Conservation (phyloP, 2,113 vertebrate species). For the Nestor notabilis region DNA sequence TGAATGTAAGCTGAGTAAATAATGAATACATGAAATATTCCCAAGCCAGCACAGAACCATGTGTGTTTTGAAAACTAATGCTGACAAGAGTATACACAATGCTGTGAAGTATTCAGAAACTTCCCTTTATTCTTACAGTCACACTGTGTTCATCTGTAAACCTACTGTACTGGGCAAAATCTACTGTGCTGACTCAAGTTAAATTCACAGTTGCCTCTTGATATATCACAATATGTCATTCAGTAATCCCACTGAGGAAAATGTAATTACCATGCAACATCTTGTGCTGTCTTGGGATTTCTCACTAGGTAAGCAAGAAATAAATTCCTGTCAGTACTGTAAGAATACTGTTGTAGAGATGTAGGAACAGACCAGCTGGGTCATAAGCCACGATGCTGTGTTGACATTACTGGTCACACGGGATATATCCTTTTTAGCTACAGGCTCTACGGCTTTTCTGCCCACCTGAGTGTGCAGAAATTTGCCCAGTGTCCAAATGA, state of each 20-base stretch:
- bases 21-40: background rate
- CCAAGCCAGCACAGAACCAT: background rate
- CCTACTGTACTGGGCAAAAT: background rate
- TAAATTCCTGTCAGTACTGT: conserved; percentile 36
- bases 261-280: conserved; percentile 50
- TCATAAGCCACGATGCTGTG: background rate
- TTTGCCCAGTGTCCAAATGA: background rate
- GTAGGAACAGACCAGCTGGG: background rate
- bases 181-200: conserved; percentile 24
- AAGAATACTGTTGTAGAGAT: background rate
- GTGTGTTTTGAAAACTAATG: background rate
- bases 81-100: background rate
- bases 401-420: background rate
- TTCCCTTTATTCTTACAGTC: background rate
- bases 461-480: background rate
- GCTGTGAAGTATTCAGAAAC: background rate
- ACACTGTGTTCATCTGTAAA: background rate
- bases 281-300: conserved; percentile 35
- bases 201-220: conserved; percentile 51
- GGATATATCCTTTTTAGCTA: background rate
- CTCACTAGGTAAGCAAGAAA: conserved; percentile 38
- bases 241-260: conserved; percentile 40
- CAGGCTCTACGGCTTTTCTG: background rate
- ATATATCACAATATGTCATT: conserved; percentile 46
- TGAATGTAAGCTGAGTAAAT: background rate